Base-by-base conservation (phyloP, 2,888 invertebrate species). In the Sarcophaga carnaria region DNA sequence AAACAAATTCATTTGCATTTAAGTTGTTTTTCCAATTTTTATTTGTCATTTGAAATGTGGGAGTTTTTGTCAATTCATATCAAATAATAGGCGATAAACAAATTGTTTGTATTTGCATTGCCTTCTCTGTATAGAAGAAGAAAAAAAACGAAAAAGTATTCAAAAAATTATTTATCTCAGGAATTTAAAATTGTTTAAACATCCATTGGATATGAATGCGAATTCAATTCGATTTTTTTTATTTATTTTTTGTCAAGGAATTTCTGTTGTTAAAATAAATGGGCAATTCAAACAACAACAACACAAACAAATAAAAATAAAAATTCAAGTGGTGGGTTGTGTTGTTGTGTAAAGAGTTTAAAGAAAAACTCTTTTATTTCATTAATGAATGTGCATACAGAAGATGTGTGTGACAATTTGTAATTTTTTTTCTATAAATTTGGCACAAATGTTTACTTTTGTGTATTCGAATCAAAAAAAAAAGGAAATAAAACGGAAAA, bases 1-100 rank as follows among this genome's bases (percentile, higher is more conserved):
- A 25, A 47, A 22, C 10, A 59, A 59, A 10, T 71, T 54, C 17
- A 71, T 71, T 59, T 71, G 70, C 54, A 71, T 54, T 27, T 69
- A 22, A n/a, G 14, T 25, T 12, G 20, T 17, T 69, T 5, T 49
- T 49, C 27, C 25, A 10, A 17, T 27, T 54, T 54, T 54, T 54
- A 1, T 14, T 54, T 54, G 12, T 17, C 17, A 14, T 12, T 54
- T 17, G 4, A 12, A 54, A 49, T 37, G 75, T 66, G 20, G 75
- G 75, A 54, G 75, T 64, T 64, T 63, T 75, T 54, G 49, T 66
- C 54, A 54, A 60, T 60, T 37, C 17, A 47, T 45, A 4, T 47
- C 37, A 37, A 37, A 37, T 37, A 37, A 37, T 37, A 37, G 37
- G 37, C 37, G 37, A 37, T 37, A 37, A 37, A 37, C 70, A 71